phyloP scores from a whole-genome alignment of 2,888 invertebrate genomes.

The Eupithecia vulgata region DNA sequence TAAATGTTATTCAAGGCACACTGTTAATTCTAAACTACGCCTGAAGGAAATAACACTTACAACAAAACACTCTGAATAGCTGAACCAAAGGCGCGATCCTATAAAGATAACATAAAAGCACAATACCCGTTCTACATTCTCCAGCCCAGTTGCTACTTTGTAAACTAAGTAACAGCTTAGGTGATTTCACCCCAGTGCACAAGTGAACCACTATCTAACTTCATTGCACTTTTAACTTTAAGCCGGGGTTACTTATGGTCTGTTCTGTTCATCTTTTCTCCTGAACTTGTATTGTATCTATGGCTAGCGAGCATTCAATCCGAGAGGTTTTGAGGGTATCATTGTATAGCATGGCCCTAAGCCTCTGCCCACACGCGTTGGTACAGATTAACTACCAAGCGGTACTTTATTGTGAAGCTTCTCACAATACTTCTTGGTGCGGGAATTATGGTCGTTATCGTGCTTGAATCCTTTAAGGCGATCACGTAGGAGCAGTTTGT shows the following conservation, averaged over 20 bases:
- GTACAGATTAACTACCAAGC: constrained; percentile 9
- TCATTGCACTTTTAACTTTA: constrained; percentile 21
- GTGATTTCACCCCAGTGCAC: constrained; percentile 42
- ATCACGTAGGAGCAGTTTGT: constrained; percentile 27
- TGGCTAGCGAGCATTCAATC: constrained; percentile 16
- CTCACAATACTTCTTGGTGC: constrained; percentile 18
- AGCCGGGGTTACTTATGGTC: constrained; percentile 1
- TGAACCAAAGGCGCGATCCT: constrained; percentile 33
- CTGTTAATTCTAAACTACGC: background rate
- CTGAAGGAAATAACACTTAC: constrained; percentile 5
- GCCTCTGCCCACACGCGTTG: constrained; percentile 34
- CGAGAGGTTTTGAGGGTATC: constrained; percentile 31
- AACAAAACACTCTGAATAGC: constrained; percentile 24
- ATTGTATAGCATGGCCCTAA: constrained; percentile 27
- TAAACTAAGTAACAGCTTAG: constrained; percentile 34
- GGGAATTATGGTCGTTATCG: constrained; percentile 24
- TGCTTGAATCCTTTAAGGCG: constrained; percentile 17
- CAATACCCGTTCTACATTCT: constrained; percentile 38
- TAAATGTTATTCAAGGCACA: background rate
- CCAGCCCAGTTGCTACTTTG: constrained; percentile 37
- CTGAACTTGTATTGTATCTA: background rate
- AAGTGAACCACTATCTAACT: constrained; percentile 12
- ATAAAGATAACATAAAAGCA: constrained; percentile 38
- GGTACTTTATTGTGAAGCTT: constrained; percentile 25
- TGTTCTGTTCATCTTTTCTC: background rate